A percentile compares a stretch with the other conserved stretches of the same genome.
Conservation (phyloP, 2,113 vertebrate genomes). For the Halichoerus grypus region DNA sequence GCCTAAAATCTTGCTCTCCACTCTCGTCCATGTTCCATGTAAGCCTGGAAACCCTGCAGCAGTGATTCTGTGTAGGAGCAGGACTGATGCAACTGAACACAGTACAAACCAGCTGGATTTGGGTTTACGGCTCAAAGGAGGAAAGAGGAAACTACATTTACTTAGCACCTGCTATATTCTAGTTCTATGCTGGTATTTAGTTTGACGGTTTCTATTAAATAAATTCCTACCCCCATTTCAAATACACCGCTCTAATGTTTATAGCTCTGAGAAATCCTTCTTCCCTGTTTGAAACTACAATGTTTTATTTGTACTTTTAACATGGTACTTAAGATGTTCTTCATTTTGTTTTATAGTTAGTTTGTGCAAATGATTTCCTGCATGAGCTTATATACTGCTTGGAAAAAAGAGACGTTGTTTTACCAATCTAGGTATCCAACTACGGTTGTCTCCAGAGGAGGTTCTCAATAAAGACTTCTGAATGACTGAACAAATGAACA, state of each 20-base stretch:
- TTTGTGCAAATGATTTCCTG: constrained; percentile 2
- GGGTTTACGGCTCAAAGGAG: not conserved
- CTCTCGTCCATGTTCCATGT: not conserved
- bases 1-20: not conserved
- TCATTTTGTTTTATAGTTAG: constrained; percentile 20
- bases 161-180: not conserved
- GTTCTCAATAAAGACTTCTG: not conserved
- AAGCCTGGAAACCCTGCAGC: not conserved
- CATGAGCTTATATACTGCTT: not conserved
- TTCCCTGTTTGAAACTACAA: not conserved
- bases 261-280: not conserved
- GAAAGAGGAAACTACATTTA: not conserved
- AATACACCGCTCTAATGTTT: not conserved
- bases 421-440: not conserved
- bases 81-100: not conserved
- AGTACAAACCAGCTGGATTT: not conserved
- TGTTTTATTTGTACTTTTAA: constrained; percentile 43
- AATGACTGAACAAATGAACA: not conserved
- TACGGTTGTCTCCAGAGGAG: not conserved
- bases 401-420: not conserved
- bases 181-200: not conserved
- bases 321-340: not conserved
- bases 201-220: not conserved
- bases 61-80: not conserved
- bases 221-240: not conserved